Percentiles rank a stretch among this genome's conserved stretches.
phyloP scores from a whole-genome alignment of 2,113 vertebrate species.

The Astur gentilis region DNA sequence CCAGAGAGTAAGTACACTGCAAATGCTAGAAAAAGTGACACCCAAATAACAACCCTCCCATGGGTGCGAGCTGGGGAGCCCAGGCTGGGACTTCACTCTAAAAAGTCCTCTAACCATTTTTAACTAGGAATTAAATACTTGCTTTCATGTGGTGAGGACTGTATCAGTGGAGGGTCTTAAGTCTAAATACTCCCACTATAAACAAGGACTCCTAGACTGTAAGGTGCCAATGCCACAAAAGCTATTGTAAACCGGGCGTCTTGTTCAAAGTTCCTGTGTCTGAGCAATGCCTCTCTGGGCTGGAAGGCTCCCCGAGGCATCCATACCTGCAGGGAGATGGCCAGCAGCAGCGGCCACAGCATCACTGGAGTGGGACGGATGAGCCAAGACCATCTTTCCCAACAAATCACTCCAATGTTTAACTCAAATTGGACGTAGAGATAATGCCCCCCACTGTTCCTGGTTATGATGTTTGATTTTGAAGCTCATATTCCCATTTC shows the following conservation, averaged over 20 bases:
- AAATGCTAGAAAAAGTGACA: neutral
- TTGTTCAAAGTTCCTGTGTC: rapidly evolving
- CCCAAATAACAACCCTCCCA: neutral
- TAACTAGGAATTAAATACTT: neutral
- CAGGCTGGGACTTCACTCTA: neutral
- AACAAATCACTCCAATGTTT: neutral
- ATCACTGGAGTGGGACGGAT: rapidly evolving
- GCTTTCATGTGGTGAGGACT: neutral
- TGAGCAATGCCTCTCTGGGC: neutral
- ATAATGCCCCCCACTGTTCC: rapidly evolving
- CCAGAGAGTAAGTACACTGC: neutral
- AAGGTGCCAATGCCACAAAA: neutral
- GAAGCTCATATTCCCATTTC: neutral
- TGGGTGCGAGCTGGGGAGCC: neutral
- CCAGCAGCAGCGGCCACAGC: neutral
- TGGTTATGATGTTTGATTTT: neutral
- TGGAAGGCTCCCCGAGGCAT: rapidly evolving
- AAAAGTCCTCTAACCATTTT: neutral
- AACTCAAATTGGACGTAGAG: neutral
- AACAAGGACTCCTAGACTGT: neutral
- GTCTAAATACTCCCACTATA: neutral
- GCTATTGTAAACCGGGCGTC: rapidly evolving
- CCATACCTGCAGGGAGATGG: neutral
- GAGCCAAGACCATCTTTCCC: neutral
- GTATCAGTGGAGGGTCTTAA: neutral